These are phyloP conservation scores for Thera britannica DNA, from an alignment of 2,888 invertebrate genomes.

Conservation along the genomic window DNA sequence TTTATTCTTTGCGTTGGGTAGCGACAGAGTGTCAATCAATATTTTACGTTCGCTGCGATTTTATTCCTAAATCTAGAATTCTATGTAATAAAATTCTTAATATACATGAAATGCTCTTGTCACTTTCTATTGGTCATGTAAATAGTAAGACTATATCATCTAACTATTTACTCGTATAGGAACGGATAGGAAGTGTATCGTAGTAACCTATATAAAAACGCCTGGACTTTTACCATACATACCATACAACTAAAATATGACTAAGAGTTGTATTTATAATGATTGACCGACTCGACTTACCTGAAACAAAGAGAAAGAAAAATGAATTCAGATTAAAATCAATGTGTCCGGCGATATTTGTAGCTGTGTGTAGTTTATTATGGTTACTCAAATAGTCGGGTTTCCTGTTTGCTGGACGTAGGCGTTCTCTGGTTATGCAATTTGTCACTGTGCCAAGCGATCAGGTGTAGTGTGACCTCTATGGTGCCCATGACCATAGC, in stretches of 20 bases:
- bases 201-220: no score
- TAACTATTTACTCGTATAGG: background rate
- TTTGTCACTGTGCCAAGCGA: slow-evolving; percentile 77
- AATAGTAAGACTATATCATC: no score
- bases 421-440: slow-evolving; percentile 68
- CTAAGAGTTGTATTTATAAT: slow-evolving; percentile 19
- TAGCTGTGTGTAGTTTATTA: slow-evolving; percentile 51
- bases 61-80: background rate
- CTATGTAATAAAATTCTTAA: no score
- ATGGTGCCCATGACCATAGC: slow-evolving; percentile 49
- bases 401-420: slow-evolving; percentile 77
- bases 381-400: slow-evolving; percentile 69
- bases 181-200: no score
- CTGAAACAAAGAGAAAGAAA: slow-evolving; percentile 58
- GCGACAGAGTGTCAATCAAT: slow-evolving; percentile 9
- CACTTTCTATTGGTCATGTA: no score
- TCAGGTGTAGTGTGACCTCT: slow-evolving; percentile 75
- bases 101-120: no score
- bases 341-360: slow-evolving; percentile 41
- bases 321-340: slow-evolving; percentile 39
- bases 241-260: slow-evolving; percentile 24
- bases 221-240: no score
- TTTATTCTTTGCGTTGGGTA: slow-evolving; percentile 5
- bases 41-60: slow-evolving; percentile 7
- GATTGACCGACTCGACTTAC: slow-evolving; percentile 53